Evolutionary conservation across 2,113 vertebrate species (phyloP).

Genomic region (Xenopus laevis): DNA sequence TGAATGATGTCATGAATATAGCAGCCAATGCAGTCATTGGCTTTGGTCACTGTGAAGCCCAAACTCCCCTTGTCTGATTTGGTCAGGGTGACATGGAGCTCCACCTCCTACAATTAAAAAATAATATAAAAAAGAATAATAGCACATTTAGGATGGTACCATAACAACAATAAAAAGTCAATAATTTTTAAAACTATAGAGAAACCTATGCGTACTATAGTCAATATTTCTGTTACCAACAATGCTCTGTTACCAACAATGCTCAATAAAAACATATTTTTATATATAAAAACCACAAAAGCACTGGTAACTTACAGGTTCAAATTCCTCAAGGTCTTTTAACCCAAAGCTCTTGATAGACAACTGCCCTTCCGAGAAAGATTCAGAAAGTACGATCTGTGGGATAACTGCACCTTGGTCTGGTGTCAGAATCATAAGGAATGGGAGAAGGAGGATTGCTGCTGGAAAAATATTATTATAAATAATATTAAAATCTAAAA

Average conservation of each 20-base stretch:
- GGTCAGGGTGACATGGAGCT: constrained; percentile 77
- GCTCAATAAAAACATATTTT: too few relatives aligned
- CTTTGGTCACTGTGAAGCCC: constrained; percentile 96
- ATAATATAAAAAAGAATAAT: background rate
- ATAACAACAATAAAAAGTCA: too few relatives aligned
- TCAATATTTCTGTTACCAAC: too few relatives aligned
- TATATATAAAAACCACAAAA: too few relatives aligned
- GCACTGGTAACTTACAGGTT: constrained; percentile 69
- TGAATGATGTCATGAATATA: constrained; percentile 94
- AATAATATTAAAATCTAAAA: too few relatives aligned
- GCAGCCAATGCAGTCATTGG: constrained; percentile 77
- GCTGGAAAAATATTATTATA: constrained; percentile 21
- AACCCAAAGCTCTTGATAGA: constrained; percentile 56
- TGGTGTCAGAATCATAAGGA: constrained; percentile 48
- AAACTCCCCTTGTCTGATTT: constrained; percentile 96
- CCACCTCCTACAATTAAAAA: constrained; percentile 77
- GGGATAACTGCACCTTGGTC: constrained; percentile 57
- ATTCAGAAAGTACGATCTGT: constrained; percentile 53
- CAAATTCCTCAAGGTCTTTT: constrained; percentile 76
- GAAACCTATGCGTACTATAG: too few relatives aligned
- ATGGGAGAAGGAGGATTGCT: constrained; percentile 65
- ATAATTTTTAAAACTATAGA: too few relatives aligned
- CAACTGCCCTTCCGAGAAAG: constrained; percentile 22
- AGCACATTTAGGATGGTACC: background rate
- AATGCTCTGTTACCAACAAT: too few relatives aligned